Conservation (phyloP, 2,888 invertebrate species). For the Agriopis leucophaearia region DNA sequence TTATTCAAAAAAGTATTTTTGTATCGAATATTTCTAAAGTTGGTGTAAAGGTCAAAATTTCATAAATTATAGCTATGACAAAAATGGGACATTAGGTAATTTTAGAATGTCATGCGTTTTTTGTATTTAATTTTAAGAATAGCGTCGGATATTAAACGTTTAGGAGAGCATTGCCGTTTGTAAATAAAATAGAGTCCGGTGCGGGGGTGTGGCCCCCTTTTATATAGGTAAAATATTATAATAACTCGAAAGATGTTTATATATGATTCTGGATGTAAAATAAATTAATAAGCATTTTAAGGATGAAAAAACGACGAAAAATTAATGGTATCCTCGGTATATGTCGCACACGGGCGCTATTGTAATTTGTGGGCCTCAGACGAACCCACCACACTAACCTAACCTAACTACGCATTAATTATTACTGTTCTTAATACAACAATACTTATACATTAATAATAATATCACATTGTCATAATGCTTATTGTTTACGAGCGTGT, state of each 20-base stretch:
- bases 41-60: conserved; percentile 88
- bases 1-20: conserved; percentile 87
- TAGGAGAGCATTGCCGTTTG: conserved; percentile 90
- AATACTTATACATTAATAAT: conserved; percentile 84
- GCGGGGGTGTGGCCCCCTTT: conserved; percentile 70
- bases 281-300: conserved; percentile 81
- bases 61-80: conserved; percentile 85
- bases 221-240: conserved; percentile 86
- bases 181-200: conserved; percentile 83
- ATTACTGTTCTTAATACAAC: conserved; percentile 84
- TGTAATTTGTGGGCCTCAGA: conserved; percentile 85
- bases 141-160: conserved; percentile 88
- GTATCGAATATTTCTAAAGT: conserved; percentile 88
- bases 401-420: conserved; percentile 84
- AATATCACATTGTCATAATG: conserved; percentile 87
- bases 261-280: conserved; percentile 86
- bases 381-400: conserved; percentile 79
- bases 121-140: conserved; percentile 88
- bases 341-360: conserved; percentile 84
- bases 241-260: conserved; percentile 87
- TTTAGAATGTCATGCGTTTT: conserved; percentile 86
- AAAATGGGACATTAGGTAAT: conserved; percentile 82
- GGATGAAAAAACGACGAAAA: conserved; percentile 69
- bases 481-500: conserved; percentile 87
- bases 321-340: conserved; percentile 82